Evolutionary conservation across 2,113 vertebrate genomes (phyloP).

Genomic region (Eulacestoma nigropectus): DNA sequence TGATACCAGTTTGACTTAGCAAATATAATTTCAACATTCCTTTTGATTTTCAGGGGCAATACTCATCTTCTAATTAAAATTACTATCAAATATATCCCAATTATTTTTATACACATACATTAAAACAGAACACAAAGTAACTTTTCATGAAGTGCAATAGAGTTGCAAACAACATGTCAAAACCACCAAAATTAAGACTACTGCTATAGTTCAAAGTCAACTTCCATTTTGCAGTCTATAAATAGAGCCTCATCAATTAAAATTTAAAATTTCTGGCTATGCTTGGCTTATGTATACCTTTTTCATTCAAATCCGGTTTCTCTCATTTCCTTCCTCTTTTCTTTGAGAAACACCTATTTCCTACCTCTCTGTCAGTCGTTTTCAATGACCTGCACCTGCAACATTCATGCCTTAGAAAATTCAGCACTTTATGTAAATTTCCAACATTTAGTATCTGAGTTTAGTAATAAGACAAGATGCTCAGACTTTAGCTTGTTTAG

Average conservation of each 20-base stretch:
- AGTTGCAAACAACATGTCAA: neutral
- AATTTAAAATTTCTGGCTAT: neutral
- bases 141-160: neutral
- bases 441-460: neutral
- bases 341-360: neutral
- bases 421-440: neutral
- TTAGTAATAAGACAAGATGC: neutral
- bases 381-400: neutral
- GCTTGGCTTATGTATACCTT: neutral
- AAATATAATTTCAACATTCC: neutral
- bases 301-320: fast-evolving
- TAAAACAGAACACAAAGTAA: neutral
- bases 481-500: neutral
- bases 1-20: neutral
- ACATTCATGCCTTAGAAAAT: neutral
- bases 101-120: neutral
- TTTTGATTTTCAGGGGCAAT: neutral
- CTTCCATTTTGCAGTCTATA: neutral
- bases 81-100: fast-evolving
- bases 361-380: neutral
- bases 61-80: neutral
- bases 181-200: neutral
- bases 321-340: neutral
- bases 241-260: neutral
- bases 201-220: neutral